Conservation (phyloP, 2,797 vertebrate species). For the Hippoglossus hippoglossus region DNA sequence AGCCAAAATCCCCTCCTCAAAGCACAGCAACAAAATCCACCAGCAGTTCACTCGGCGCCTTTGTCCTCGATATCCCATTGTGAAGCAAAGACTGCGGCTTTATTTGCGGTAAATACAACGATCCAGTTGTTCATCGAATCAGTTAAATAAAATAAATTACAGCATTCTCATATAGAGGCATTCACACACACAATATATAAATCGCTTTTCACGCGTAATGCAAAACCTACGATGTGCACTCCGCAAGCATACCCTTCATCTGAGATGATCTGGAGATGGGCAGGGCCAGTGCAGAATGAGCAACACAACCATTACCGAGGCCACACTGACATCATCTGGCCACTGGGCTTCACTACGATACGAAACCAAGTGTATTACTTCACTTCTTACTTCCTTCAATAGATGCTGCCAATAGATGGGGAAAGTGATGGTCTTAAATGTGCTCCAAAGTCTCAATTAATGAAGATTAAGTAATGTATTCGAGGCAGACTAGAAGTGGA, state of each 20-base stretch:
- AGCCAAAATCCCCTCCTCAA: slow-evolving; percentile 43
- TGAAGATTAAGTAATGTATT: too few relatives aligned
- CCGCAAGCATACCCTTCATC: slow-evolving; percentile 4
- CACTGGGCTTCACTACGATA: neutral
- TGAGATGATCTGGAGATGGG: slow-evolving; percentile 37
- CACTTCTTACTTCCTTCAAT: neutral
- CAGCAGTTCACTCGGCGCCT: slow-evolving; percentile 38
- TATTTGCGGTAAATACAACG: fast-evolving
- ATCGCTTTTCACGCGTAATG: neutral
- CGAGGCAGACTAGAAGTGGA: too few relatives aligned
- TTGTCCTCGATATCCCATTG: slow-evolving; percentile 65
- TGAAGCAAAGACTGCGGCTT: neutral
- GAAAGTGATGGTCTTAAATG: too few relatives aligned
- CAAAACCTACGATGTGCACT: neutral
- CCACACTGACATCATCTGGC: slow-evolving; percentile 68
- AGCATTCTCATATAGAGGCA: fast-evolving
- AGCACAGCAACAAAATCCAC: slow-evolving; percentile 59
- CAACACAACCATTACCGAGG: slow-evolving; percentile 9
- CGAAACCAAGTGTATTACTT: neutral
- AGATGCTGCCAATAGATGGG: neutral
- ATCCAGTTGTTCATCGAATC: neutral
- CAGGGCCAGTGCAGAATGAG: slow-evolving; percentile 26
- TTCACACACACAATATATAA: neutral
- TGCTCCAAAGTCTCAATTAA: too few relatives aligned
- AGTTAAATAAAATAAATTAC: neutral